Evolutionary conservation across 2,113 vertebrate species (phyloP).

Genomic region (Archilochus colubris): DNA sequence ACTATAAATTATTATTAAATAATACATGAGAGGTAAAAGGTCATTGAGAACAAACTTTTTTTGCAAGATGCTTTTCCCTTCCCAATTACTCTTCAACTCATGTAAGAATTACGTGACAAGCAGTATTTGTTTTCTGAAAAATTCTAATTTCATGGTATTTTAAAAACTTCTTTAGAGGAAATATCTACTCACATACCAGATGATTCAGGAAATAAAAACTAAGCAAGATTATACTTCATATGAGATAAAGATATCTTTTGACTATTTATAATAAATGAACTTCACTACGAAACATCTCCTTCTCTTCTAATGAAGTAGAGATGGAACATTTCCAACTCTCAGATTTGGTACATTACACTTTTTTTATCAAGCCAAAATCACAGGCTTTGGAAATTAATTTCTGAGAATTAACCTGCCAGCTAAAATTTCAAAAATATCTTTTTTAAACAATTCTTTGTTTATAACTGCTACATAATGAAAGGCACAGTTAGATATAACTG

Average conservation of each 20-base stretch:
- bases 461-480: background rate
- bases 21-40: background rate
- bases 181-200: background rate
- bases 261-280: background rate
- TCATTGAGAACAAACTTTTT: background rate
- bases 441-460: background rate
- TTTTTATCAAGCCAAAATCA: background rate
- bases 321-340: background rate
- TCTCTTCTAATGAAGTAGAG: background rate
- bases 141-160: background rate
- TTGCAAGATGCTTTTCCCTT: background rate
- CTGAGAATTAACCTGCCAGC: background rate
- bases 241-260: background rate
- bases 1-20: background rate
- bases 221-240: background rate
- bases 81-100: background rate
- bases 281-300: background rate
- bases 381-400: background rate
- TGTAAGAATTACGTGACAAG: background rate
- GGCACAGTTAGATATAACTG: background rate
- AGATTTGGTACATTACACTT: background rate
- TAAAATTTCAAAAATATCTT: background rate
- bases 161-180: background rate
- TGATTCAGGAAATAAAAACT: background rate
- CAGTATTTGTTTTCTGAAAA: background rate